Evolutionary conservation across 2,888 invertebrate species (phyloP), one percentile per base, ranked within the genome.

Genomic region (Diplazon laetatorius): DNA sequence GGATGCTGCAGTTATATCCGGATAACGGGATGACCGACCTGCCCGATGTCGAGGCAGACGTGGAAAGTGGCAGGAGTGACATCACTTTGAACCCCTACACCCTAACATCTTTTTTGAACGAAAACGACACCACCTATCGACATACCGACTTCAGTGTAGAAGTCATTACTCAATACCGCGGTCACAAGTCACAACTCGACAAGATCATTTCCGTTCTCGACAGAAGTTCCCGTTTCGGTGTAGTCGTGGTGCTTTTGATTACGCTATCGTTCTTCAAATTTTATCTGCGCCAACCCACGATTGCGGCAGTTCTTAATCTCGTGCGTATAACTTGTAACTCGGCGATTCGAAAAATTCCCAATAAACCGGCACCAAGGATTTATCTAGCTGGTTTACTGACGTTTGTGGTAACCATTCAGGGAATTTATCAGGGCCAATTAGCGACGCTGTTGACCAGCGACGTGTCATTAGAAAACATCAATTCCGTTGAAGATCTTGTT

Each of bases 301-400:
- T 18, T 8, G 5, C 12, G 20, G 18, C 59, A 8, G n/a, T 37
- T 10, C n/a, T 59, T 6, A 39, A 59, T 12, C 14, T 37, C 4
- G 39, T 59, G 20, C 18, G 35, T 2, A 2, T 59, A 4, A 20
- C 39, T 18, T 59, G 59, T 14, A 57, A 68, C 20, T 14, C 57
- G 4, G 9, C 16, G 3, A 6, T 68, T 10, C n/a, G 1, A 5
- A 57, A 57, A 57, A 4, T 68, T 1, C 68, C 68, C 0, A 2
- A 9, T 2, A n/a, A 35, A 1, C 2, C 16, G 9, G 18, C 55
- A 14, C 16, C 57, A 12, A 57, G 68, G n/a, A 57, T 55, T 25
- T 57, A 44, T 30, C 42, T 68, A 2, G 25, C 12, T 0, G 14
- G 68, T 18, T 8, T 68, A 20, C 57, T 68, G n/a, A 25, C 57